Evolutionary conservation across 2,888 invertebrate genomes (phyloP).

Genomic region (Rugalucina vietnamica): DNA sequence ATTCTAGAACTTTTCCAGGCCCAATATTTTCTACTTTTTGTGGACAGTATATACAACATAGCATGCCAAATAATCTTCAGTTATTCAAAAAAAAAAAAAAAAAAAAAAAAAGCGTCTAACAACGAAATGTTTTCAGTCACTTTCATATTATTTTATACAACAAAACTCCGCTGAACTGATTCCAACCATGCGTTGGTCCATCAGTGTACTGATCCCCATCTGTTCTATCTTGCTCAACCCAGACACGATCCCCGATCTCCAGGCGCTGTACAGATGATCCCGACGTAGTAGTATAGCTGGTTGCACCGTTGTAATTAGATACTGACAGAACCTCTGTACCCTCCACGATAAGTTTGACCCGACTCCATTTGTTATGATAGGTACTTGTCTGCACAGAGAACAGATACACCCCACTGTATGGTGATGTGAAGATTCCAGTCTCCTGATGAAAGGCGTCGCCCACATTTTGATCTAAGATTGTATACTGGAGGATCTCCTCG

Average conservation of each 20-base stretch:
- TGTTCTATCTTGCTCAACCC: neutral
- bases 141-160: too few species aligned
- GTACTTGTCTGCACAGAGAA: neutral
- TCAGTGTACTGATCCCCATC: neutral
- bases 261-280: neutral
- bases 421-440: neutral
- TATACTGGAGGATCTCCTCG: neutral
- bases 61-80: too few species aligned
- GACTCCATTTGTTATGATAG: neutral
- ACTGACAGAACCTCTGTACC: neutral
- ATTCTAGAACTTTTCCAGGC: too few species aligned
- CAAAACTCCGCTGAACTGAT: neutral
- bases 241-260: neutral
- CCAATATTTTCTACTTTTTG: too few species aligned
- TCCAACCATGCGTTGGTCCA: neutral
- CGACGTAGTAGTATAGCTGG: neutral
- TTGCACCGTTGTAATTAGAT: neutral
- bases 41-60: too few species aligned
- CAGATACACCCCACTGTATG: neutral
- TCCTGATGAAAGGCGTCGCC: neutral
- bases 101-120: too few species aligned
- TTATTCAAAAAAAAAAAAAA: too few species aligned
- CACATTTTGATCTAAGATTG: neutral
- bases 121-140: too few species aligned
- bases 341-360: neutral